Conservation (phyloP, 2,797 vertebrate genomes). For the Apogon talboti region DNA sequence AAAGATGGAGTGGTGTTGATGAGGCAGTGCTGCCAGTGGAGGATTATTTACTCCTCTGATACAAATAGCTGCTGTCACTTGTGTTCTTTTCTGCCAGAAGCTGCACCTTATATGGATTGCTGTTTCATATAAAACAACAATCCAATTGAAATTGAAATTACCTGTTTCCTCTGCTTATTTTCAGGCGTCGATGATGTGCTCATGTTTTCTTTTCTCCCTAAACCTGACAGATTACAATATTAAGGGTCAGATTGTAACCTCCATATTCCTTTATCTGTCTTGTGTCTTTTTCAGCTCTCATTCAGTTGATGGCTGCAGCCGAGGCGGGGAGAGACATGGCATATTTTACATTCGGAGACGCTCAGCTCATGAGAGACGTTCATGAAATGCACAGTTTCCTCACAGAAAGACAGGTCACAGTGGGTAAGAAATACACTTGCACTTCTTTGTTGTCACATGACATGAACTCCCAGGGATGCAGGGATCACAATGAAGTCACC, state of each 20-base stretch:
- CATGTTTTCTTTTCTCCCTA: constrained; percentile 26
- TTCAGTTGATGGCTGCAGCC: constrained; percentile 94
- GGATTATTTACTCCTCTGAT: constrained; percentile 66
- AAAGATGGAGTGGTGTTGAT: constrained; percentile 66
- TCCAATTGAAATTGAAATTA: too few species aligned
- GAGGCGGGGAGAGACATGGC: constrained; percentile 92
- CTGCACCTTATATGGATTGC: constrained; percentile 46
- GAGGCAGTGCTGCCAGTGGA: constrained; percentile 39
- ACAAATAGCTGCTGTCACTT: constrained; percentile 63
- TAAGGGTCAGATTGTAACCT: constrained; percentile 16
- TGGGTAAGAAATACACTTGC: constrained; percentile 86
- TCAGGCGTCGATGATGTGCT: constrained; percentile 49
- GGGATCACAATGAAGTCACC: not conserved
- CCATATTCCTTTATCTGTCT: constrained; percentile 7
- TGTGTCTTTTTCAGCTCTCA: constrained; percentile 85
- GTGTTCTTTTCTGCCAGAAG: constrained; percentile 46
- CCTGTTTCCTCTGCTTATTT: constrained; percentile 26
- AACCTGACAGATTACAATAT: constrained; percentile 23
- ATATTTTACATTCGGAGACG: constrained; percentile 97
- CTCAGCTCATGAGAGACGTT: constrained; percentile 92
- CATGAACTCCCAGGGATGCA: not conserved
- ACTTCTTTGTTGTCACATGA: not conserved
- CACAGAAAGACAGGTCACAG: constrained; percentile 84
- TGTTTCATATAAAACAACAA: too few species aligned
- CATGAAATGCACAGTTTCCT: constrained; percentile 91